phyloP scores from a whole-genome alignment of 2,888 invertebrate species.

The Acrocera orbiculus region DNA sequence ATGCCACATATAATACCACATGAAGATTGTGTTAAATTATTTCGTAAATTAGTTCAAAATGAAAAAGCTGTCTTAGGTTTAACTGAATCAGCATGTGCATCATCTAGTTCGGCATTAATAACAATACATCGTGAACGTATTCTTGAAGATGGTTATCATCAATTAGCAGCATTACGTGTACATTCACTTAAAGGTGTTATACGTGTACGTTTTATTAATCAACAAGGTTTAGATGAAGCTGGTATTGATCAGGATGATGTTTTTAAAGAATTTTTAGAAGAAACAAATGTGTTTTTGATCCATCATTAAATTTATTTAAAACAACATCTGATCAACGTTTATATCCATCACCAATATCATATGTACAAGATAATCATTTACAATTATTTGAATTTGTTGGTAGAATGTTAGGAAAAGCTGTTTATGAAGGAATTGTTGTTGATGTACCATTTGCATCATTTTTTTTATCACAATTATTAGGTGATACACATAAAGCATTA shows the following conservation, averaged over 20 bases:
- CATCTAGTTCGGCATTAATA: conserved; percentile 71
- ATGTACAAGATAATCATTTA: conserved; percentile 91
- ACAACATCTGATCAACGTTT: conserved; percentile 87
- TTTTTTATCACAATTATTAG: conserved; percentile 88
- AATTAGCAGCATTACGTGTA: conserved; percentile 70
- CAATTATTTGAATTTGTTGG: conserved; percentile 94
- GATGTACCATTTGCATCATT: conserved; percentile 98
- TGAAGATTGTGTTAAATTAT: conserved; percentile 84
- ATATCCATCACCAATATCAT: conserved; percentile 93
- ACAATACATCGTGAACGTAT: conserved; percentile 75
- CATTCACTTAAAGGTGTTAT: conserved; percentile 86
- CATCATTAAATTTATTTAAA: conserved; percentile 86
- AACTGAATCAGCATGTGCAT: conserved; percentile 71
- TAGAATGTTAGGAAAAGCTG: conserved; percentile 92
- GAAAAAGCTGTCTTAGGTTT: conserved; percentile 73
- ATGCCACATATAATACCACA: conserved; percentile 96
- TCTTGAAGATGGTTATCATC: conserved; percentile 93
- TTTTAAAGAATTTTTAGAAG: conserved; percentile 93
- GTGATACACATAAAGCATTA: conserved; percentile 78
- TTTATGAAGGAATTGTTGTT: conserved; percentile 96
- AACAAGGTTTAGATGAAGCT: conserved; percentile 92
- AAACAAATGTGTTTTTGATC: conserved; percentile 93
- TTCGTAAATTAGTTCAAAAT: conserved; percentile 81
- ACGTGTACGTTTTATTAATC: conserved; percentile 92
- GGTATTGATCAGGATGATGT: conserved; percentile 99